Base-by-base conservation (phyloP, 53 echinoderm and acorn worm genomes). In the Stichopus horrens region DNA sequence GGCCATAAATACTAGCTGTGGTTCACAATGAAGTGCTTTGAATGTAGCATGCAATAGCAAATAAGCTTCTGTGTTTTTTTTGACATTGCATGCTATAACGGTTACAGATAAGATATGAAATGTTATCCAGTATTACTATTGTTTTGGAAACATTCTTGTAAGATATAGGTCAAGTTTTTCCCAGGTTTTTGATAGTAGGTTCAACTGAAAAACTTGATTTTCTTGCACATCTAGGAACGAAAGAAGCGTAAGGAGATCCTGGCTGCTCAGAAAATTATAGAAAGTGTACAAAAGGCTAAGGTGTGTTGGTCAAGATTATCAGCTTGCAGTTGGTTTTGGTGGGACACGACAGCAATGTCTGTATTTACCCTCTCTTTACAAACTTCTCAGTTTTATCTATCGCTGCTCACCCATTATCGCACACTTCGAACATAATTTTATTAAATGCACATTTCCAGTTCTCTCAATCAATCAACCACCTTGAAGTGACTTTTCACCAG, bases 201-300 rank as follows among this genome's bases (percentile, higher is more conserved):
- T 37, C 37, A 37, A 16, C 71, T 16, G 11, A 18, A 71, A 20
- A 71, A 71, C 71, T 71, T 18, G 19, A 71, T 71, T 71, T 71
- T 71, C 71, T 95, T 95, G 94, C 93, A 90, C 92, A 89, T 91
- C 92, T 95, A 97, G 95, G 98, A 95, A 76, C 98, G 98, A 91
- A 95, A 89, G 90, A 97, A 97, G 92, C 90, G 91, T 67, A 94
- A 95, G 90, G 90, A 91, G 79, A 89, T 90, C 58, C 90, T 88
- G 76, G 91, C 88, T 68, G 88, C 86, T 88, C 92, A 91, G 90
- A 97, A 95, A 95, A 90, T 89, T 76, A 86, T 89, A 91, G 97
- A 97, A 55, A 90, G 92, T 55, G 74, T 91, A 86, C 94, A 94
- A 85, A 94, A 92, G 80, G 95, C 98, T 79, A 97, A 97, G 98